Percentiles rank a stretch among this genome's conserved stretches.
Evolutionary conservation across 2,113 vertebrate genomes (phyloP).

Genomic region (Charina bottae): DNA sequence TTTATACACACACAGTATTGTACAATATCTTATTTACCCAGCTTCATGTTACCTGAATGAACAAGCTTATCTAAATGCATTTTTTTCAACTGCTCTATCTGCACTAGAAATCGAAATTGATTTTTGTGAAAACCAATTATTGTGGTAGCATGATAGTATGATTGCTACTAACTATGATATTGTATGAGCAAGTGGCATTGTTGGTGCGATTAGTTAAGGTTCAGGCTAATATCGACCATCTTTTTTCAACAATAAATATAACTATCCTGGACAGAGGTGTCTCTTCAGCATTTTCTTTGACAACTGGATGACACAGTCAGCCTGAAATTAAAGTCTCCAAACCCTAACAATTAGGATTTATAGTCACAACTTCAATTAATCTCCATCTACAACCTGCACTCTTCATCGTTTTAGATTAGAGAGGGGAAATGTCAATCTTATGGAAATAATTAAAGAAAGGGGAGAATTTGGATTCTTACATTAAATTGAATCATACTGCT

Average conservation of each 20-base stretch:
- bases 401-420: neutral
- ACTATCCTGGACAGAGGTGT: slow-evolving; percentile 50
- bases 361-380: slow-evolving; percentile 14
- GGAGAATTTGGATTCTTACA: slow-evolving; percentile 28
- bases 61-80: slow-evolving; percentile 58
- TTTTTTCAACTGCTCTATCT: slow-evolving; percentile 64
- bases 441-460: slow-evolving; percentile 52
- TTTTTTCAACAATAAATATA: slow-evolving; percentile 74
- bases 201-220: slow-evolving; percentile 78
- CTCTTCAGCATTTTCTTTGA: slow-evolving; percentile 68
- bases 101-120: slow-evolving; percentile 67
- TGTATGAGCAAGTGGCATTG: slow-evolving; percentile 73
- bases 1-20: slow-evolving; percentile 21
- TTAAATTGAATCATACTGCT: neutral
- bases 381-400: neutral
- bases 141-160: slow-evolving; percentile 59
- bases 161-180: slow-evolving; percentile 76
- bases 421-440: slow-evolving; percentile 23
- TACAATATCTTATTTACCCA: slow-evolving; percentile 42
- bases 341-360: slow-evolving; percentile 38
- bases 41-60: slow-evolving; percentile 59
- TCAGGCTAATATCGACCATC: slow-evolving; percentile 75
- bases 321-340: slow-evolving; percentile 11
- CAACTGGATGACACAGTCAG: slow-evolving; percentile 56
- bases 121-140: slow-evolving; percentile 70